Conservation (phyloP, 2,113 vertebrate genomes). For the Bostrychus sinensis region DNA sequence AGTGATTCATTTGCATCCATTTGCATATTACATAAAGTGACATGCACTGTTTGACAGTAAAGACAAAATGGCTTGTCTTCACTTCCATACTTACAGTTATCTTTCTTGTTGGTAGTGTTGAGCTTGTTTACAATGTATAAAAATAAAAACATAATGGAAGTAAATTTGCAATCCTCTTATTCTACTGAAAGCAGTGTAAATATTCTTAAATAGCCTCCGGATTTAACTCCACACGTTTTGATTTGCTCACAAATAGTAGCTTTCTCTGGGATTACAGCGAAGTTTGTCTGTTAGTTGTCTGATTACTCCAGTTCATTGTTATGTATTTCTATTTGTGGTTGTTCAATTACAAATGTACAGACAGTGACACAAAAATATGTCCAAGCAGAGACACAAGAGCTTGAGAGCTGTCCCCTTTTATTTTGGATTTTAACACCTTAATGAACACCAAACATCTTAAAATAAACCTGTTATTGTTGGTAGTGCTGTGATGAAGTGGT, state of each 20-base stretch:
- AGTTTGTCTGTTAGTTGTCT: neutral
- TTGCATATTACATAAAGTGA: slow-evolving; percentile 7
- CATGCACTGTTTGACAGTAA: neutral
- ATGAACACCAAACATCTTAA: slow-evolving; percentile 1
- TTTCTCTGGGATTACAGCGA: neutral
- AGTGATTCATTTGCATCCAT: neutral
- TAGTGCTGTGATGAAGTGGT: slow-evolving; percentile 36
- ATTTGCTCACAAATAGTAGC: slow-evolving; percentile 1
- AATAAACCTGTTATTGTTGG: slow-evolving; percentile 22
- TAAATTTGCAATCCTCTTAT: slow-evolving; percentile 8
- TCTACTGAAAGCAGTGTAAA: slow-evolving; percentile 13
- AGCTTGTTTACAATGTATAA: neutral
- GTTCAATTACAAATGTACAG: neutral
- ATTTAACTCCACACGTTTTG: slow-evolving; percentile 5
- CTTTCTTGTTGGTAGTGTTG: neutral
- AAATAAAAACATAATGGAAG: slow-evolving; percentile 1
- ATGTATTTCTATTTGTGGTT: slow-evolving; percentile 2
- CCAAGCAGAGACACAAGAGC: neutral
- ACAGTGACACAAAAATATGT: neutral
- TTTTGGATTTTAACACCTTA: neutral
- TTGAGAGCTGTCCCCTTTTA: neutral
- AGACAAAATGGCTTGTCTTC: neutral
- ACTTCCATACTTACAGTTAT: neutral
- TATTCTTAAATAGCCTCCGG: slow-evolving; percentile 8
- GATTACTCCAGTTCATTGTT: neutral